phyloP scores from a whole-genome alignment of 2,888 invertebrate genomes.

The Ormyrus pomaceus region DNA sequence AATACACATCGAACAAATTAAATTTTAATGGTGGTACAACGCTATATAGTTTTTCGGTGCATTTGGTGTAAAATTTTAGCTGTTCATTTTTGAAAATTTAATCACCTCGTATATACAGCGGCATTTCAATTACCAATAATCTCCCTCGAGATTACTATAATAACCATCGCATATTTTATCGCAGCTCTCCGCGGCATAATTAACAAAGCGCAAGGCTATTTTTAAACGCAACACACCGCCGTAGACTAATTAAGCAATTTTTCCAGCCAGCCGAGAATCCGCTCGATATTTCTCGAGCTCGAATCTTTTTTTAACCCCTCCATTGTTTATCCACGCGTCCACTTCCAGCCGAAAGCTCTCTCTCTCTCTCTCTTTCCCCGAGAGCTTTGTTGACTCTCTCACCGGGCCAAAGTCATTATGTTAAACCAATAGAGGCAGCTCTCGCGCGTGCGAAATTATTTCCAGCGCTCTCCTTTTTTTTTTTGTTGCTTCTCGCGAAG shows the following conservation, averaged over 20 bases:
- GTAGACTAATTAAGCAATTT: background rate
- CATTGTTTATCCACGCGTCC: background rate
- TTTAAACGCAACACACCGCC: background rate
- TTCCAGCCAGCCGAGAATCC: too few relatives aligned
- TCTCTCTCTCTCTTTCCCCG: background rate
- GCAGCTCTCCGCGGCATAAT: background rate
- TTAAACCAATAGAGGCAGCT: slow-evolving; percentile 20
- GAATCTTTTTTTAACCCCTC: background rate
- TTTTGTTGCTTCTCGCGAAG: background rate
- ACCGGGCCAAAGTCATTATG: slow-evolving; percentile 19
- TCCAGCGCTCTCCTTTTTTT: background rate
- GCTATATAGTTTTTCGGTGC: too few relatives aligned
- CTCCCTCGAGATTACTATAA: background rate
- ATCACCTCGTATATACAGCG: too few relatives aligned
- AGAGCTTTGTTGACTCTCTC: slow-evolving; percentile 32
- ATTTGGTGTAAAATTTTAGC: too few relatives aligned
- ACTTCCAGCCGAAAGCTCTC: background rate
- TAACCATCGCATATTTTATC: background rate
- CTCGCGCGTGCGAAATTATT: slow-evolving; percentile 19
- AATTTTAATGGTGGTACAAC: too few relatives aligned
- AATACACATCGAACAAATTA: too few relatives aligned
- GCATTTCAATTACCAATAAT: slow-evolving; percentile 1
- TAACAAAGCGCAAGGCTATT: background rate
- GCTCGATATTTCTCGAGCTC: background rate
- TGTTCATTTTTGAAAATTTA: too few relatives aligned